These are phyloP conservation scores for Antitype chi DNA, from an alignment of 2,888 invertebrate species.

Conservation along the genomic window DNA sequence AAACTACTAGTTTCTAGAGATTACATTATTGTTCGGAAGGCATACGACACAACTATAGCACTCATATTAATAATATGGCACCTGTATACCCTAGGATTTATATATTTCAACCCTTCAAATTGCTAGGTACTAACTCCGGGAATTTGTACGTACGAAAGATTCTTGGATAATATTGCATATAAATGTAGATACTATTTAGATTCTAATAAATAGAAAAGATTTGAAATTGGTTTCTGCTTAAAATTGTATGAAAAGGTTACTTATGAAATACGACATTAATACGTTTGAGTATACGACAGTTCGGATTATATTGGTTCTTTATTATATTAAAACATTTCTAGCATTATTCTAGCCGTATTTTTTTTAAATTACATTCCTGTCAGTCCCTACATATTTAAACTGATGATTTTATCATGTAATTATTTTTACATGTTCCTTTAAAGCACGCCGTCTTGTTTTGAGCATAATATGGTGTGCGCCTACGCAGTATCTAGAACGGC, in stretches of 20 bases:
- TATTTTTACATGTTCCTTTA: not conserved
- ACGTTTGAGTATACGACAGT: conserved; percentile 19
- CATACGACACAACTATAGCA: conserved; percentile 35
- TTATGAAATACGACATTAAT: not conserved
- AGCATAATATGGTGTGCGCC: not conserved
- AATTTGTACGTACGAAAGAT: not conserved
- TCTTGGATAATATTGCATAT: not conserved
- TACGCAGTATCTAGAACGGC: conserved; percentile 4
- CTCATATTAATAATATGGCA: conserved; percentile 17
- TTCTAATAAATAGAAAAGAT: conserved; percentile 19
- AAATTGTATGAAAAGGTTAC: conserved; percentile 19
- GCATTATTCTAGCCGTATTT: conserved; percentile 38
- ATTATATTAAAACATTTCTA: conserved; percentile 42
- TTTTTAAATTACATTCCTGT: conserved; percentile 29
- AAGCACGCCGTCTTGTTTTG: not conserved
- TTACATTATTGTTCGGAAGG: conserved; percentile 51
- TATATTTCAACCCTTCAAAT: not conserved
- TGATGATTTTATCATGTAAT: conserved; percentile 14
- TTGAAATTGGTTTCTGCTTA: conserved; percentile 30
- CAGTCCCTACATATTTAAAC: conserved; percentile 40
- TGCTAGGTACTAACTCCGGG: not conserved
- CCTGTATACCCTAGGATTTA: conserved; percentile 31
- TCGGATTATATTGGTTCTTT: conserved; percentile 51
- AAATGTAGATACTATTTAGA: conserved; percentile 7
- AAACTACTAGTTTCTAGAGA: conserved; percentile 48